Evolutionary conservation across 2,797 vertebrate genomes (phyloP).

Genomic region (Oreortyx pictus): DNA sequence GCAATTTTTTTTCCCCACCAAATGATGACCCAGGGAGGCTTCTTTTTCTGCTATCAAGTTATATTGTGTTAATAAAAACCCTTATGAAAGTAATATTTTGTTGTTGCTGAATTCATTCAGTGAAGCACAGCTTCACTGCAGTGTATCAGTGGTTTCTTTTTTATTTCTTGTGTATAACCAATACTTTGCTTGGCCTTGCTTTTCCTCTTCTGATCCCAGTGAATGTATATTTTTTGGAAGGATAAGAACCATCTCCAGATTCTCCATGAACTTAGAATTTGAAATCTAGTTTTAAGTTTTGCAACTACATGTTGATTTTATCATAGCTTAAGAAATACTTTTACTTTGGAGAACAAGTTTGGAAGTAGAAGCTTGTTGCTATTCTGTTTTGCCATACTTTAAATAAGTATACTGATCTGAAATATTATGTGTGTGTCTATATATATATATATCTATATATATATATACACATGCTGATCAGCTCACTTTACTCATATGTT

Average conservation of each 20-base stretch:
- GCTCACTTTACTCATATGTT: background rate
- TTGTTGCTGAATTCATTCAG: slow-evolving; percentile 30
- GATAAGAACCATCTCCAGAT: background rate
- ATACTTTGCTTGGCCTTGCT: background rate
- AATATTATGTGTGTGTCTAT: background rate
- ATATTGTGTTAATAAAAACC: slow-evolving; percentile 6
- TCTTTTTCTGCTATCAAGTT: slow-evolving; percentile 34
- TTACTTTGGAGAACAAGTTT: background rate
- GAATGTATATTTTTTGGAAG: background rate
- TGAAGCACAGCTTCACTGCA: background rate
- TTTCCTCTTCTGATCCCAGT: background rate
- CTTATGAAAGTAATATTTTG: background rate
- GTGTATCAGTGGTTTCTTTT: background rate
- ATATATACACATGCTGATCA: no score
- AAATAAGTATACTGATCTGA: background rate
- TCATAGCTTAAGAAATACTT: background rate
- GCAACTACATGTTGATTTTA: background rate
- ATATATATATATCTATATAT: no score
- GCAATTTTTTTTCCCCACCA: background rate
- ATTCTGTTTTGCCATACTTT: background rate
- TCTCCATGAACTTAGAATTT: background rate
- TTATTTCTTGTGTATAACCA: background rate
- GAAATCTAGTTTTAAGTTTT: background rate
- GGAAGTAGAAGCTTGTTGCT: background rate
- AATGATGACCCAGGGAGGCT: background rate